Conservation (phyloP, 2,113 vertebrate genomes). For the Syngnathoides biaculeatus region DNA sequence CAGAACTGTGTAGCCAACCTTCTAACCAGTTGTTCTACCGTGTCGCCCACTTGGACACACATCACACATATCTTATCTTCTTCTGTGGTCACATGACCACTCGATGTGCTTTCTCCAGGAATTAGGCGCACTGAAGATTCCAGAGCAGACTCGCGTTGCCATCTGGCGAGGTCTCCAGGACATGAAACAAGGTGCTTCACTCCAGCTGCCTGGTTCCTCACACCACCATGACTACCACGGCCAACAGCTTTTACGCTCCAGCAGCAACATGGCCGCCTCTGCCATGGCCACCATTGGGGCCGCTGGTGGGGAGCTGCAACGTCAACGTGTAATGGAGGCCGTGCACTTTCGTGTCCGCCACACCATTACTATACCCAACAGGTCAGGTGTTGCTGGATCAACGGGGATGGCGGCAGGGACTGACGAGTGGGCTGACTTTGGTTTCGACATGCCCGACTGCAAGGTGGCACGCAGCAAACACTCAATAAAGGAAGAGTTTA, state of each 20-base stretch:
- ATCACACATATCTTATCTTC: not conserved
- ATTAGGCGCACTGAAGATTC: conserved; percentile 92
- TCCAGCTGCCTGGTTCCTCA: conserved; percentile 45
- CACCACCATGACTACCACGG: conserved; percentile 77
- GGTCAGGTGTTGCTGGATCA: conserved; percentile 55
- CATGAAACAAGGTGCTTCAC: conserved; percentile 82
- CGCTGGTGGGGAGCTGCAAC: conserved; percentile 85
- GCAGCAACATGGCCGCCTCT: conserved; percentile 81
- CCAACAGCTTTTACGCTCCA: conserved; percentile 88
- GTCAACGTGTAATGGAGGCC: conserved; percentile 97
- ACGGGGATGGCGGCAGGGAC: conserved; percentile 50
- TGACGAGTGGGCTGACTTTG: conserved; percentile 97
- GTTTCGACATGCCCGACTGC: conserved; percentile 97
- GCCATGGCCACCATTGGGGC: conserved; percentile 83
- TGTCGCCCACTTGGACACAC: not conserved
- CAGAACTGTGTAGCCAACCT: too few relatives aligned
- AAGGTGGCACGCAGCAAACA: conserved; percentile 81
- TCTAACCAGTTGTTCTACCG: too few relatives aligned
- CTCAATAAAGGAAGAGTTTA: conserved; percentile 94
- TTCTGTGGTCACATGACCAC: not conserved
- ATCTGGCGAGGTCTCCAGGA: conserved; percentile 98
- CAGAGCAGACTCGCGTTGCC: conserved; percentile 87
- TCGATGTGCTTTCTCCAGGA: conserved; percentile 73
- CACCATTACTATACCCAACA: conserved; percentile 97
- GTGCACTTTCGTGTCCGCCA: conserved; percentile 98